Evolutionary conservation across 2,797 vertebrate genomes (phyloP), one percentile per base, ranked within the genome.

Genomic region (Sebastes glaucus): DNA sequence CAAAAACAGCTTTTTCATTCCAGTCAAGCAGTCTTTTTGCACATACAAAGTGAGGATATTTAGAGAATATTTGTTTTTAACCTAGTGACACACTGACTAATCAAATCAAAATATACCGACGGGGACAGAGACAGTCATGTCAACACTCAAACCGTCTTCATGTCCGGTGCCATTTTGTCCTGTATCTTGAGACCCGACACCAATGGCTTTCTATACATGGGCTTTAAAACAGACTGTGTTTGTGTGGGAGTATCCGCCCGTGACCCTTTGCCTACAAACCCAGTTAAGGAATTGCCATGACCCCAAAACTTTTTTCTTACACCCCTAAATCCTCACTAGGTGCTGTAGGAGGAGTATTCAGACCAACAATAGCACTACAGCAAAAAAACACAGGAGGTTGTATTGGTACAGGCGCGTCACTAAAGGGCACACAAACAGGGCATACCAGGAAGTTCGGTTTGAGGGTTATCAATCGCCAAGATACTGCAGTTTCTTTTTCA

Each of bases 181-280:
- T 70, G 83, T 69, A 81, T 92, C 87, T 77, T 87, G 89, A 90
- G 85, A 92, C 90, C 84, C 1, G 83, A 93, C 89, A 86, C 91
- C 89, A 62, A 77, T 52, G 60, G 71, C 84, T 84, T 86, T 87
- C 90, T 91, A 91, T 89, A 93, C 83, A 85, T 84, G 85, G 85
- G 74, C 73, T 79, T 85, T 88, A 72, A 85, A 82, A 88, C 79
- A 82, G 74, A 77, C 85, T 59, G 65, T 18, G 73, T 86, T 79
- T 92, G 81, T 85, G 75, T 73, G 63, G 49, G 72, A 71, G 64
- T 73, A 81, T 78, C 76, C 69, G 82, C 70, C 71, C 18, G 56
- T 82, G 89, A 92, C 90, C 93, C 89, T 90, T 93, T 57, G 61
- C 91, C 91, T 84, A 92, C 70, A 91, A 91, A 87, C 80, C 69